phyloP scores from a whole-genome alignment of 1,140 invertebrate species.

The Heliothis virescens region DNA sequence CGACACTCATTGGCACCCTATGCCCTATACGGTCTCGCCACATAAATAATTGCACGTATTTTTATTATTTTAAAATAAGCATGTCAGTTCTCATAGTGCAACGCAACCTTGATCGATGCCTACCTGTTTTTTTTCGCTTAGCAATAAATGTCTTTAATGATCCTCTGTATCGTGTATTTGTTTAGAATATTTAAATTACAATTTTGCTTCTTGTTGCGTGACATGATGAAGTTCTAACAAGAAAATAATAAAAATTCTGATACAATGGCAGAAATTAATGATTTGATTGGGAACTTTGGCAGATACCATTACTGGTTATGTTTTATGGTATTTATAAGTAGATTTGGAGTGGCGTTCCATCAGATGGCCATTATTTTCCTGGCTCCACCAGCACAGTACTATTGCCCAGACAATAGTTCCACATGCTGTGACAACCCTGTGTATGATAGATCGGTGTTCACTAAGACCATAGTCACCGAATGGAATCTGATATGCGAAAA shows the following conservation, averaged over 20 bases:
- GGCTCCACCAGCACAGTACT: slow-evolving; percentile 85
- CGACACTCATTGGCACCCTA: too few relatives aligned
- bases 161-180: neutral
- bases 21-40: slow-evolving; percentile 7
- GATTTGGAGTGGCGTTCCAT: slow-evolving; percentile 90
- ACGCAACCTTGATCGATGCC: slow-evolving; percentile 18
- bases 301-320: slow-evolving; percentile 89
- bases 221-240: neutral
- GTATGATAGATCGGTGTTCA: slow-evolving; percentile 88
- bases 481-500: slow-evolving; percentile 91
- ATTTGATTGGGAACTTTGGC: slow-evolving; percentile 86
- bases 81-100: neutral
- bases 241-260: neutral
- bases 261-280: slow-evolving; percentile 61
- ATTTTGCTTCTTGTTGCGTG: neutral
- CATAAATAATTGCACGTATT: neutral
- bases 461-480: slow-evolving; percentile 90
- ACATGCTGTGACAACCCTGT: slow-evolving; percentile 85
- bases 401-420: slow-evolving; percentile 70
- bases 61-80: slow-evolving; percentile 9
- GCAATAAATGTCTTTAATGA: slow-evolving; percentile 22
- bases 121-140: slow-evolving; percentile 22
- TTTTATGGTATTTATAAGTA: slow-evolving; percentile 88
- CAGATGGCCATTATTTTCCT: slow-evolving; percentile 89
- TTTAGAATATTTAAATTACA: neutral